Percentiles rank a stretch among this genome's conserved stretches.
These are phyloP conservation scores for Hecatera dysodea DNA, from an alignment of 2,888 invertebrate genomes.

Conservation along the genomic window DNA sequence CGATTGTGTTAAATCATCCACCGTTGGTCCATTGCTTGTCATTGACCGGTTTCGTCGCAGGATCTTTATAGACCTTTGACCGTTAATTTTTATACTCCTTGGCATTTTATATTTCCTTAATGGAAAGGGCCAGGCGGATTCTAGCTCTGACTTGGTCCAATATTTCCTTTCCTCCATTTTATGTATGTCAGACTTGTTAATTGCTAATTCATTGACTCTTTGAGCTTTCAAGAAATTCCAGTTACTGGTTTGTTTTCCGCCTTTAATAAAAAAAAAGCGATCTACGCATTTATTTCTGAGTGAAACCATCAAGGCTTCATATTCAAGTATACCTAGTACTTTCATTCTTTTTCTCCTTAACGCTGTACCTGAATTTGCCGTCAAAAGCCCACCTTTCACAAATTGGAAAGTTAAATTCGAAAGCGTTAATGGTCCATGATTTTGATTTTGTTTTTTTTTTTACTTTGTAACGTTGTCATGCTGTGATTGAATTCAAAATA, in stretches of 20 bases:
- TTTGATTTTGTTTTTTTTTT: not conserved
- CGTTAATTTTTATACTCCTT: not conserved
- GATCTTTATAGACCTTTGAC: not conserved
- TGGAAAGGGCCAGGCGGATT: not conserved
- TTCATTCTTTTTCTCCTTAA: conserved; percentile 11
- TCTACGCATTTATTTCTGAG: too few relatives aligned
- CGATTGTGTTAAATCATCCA: not conserved
- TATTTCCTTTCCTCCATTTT: conserved; percentile 6
- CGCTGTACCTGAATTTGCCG: conserved; percentile 2
- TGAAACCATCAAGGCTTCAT: not conserved
- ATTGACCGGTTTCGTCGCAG: not conserved
- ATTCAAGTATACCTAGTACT: not conserved
- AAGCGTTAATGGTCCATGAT: conserved; percentile 42
- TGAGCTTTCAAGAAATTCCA: not conserved
- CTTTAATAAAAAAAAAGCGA: not conserved
- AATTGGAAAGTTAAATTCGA: conserved; percentile 54
- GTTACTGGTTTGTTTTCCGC: not conserved
- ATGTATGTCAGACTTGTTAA: not conserved
- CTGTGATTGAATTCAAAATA: not conserved
- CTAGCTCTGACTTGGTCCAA: not conserved
- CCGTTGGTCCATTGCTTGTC: not conserved
- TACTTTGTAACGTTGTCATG: too few relatives aligned
- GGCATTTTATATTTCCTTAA: not conserved
- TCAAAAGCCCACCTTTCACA: conserved; percentile 50
- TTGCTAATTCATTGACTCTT: not conserved